Conservation (phyloP, 92 coral and sea anemone species). For the Zoanthus gigantus region DNA sequence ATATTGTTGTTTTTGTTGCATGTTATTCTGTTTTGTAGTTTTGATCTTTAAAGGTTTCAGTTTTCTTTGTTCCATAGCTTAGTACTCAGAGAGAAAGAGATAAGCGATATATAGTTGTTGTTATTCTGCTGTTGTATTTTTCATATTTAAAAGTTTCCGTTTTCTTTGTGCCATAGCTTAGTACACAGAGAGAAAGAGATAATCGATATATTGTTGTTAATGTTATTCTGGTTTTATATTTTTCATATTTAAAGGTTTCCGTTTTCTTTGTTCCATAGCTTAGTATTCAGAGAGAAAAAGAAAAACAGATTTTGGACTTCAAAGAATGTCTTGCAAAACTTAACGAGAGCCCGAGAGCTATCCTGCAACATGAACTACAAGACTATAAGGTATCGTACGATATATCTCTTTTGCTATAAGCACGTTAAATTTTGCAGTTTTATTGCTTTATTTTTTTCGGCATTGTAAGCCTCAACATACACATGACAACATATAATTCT, state of each 20-base stretch:
- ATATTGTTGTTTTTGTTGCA: background rate
- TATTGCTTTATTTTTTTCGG: background rate
- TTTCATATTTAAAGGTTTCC: background rate
- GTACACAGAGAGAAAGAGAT: too few relatives aligned
- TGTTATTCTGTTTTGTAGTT: background rate
- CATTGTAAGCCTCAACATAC: too few relatives aligned
- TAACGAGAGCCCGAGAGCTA: slow-evolving; percentile 70
- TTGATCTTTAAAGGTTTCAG: background rate
- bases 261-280: slow-evolving; percentile 12
- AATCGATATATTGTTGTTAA: too few relatives aligned
- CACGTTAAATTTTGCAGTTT: background rate
- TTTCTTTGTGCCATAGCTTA: background rate
- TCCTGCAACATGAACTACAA: slow-evolving; percentile 71
- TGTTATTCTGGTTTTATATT: background rate
- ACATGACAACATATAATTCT: too few relatives aligned
- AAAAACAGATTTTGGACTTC: slow-evolving; percentile 78
- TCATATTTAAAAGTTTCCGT: background rate
- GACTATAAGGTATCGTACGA: slow-evolving; percentile 72
- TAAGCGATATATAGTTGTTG: too few relatives aligned
- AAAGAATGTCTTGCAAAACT: slow-evolving; percentile 75
- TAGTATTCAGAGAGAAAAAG: slow-evolving; percentile 64
- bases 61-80: background rate
- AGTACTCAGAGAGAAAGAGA: too few relatives aligned
- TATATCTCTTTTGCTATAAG: background rate
- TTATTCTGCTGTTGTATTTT: background rate